These are phyloP conservation scores for Hormiphora californensis DNA, from an alignment of 37 sponge, comb jelly and placozoan genomes.

Conservation along the genomic window DNA sequence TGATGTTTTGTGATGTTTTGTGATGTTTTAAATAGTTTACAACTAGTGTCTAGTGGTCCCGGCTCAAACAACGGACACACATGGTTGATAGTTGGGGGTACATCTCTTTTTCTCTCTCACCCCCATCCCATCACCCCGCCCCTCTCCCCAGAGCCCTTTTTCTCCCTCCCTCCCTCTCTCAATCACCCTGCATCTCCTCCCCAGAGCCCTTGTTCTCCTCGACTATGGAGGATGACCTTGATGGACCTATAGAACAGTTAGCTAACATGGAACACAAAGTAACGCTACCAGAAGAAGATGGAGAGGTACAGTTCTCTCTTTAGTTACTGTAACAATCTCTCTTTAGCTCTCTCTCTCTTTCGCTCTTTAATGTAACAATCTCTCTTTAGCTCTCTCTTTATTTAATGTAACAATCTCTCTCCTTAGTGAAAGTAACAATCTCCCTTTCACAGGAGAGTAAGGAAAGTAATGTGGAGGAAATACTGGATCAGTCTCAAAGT, in stretches of 20 bases:
- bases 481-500: background rate
- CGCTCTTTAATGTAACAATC: background rate
- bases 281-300: background rate
- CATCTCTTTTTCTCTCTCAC: too few relatives aligned
- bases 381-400: background rate
- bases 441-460: background rate
- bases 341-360: background rate
- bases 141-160: too few relatives aligned
- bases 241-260: slow-evolving; percentile 15
- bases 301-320: background rate
- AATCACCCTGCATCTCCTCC: background rate
- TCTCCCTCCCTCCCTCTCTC: too few relatives aligned
- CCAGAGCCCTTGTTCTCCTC: background rate
- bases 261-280: background rate
- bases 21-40: too few relatives aligned
- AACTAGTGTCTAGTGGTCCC: too few relatives aligned
- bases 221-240: background rate
- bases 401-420: too few relatives aligned
- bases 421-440: background rate
- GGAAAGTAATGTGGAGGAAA: background rate
- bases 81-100: too few relatives aligned
- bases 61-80: too few relatives aligned
- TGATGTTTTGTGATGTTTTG: background rate
- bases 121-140: too few relatives aligned
- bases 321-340: background rate